These are phyloP conservation scores for Hyperoplus lanceolatus DNA, from an alignment of 2,797 vertebrate species.

Conservation along the genomic window DNA sequence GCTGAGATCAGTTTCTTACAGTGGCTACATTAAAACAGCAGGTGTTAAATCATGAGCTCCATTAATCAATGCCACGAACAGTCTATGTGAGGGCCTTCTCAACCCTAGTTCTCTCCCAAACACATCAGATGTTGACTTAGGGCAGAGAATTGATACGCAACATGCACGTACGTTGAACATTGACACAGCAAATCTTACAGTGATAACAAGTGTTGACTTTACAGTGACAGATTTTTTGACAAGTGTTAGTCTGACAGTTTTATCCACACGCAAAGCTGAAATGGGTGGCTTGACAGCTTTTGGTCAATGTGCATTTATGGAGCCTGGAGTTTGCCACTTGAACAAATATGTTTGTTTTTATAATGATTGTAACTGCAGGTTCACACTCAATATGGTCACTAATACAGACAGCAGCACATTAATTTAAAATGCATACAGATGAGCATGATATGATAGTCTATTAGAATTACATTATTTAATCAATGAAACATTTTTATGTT, in stretches of 20 bases:
- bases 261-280: conserved; percentile 29
- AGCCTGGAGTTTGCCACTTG: not conserved
- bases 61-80: conserved; percentile 81
- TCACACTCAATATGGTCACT: not conserved
- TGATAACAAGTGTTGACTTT: conserved; percentile 66
- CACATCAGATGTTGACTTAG: conserved; percentile 46
- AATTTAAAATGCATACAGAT: not conserved
- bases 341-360: not conserved
- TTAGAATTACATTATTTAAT: not conserved
- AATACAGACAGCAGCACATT: not conserved
- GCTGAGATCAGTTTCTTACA: conserved; percentile 89
- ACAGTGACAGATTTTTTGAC: conserved; percentile 47
- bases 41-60: conserved; percentile 88
- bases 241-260: conserved; percentile 37
- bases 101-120: conserved; percentile 27
- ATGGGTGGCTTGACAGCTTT: not conserved
- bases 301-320: not conserved
- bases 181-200: conserved; percentile 50
- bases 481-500: not conserved
- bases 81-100: conserved; percentile 47
- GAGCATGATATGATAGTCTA: not conserved
- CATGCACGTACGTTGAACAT: conserved; percentile 24
- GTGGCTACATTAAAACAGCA: conserved; percentile 88
- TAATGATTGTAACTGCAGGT: not conserved
- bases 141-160: conserved; percentile 45